phyloP scores from a whole-genome alignment of 2,888 invertebrate species.

The Molanna angustata region DNA sequence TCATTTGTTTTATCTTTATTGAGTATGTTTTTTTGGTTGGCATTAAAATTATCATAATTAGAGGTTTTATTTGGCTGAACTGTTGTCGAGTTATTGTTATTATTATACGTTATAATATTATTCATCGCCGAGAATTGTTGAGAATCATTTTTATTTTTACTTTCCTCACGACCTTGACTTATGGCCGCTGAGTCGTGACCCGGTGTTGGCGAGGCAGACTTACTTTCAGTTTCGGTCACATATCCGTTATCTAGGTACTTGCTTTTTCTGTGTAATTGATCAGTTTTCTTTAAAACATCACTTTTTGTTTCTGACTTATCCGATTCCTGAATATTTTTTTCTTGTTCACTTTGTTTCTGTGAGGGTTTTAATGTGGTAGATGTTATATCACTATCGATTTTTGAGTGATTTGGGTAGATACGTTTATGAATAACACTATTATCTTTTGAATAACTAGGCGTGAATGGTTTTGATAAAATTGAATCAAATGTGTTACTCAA shows the following conservation, averaged over 20 bases:
- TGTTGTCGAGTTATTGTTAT: too few relatives aligned
- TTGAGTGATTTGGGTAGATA: slow-evolving; percentile 9
- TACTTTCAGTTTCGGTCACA: slow-evolving; percentile 7
- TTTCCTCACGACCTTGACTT: slow-evolving; percentile 18
- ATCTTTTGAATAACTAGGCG: not conserved
- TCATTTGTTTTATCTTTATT: not conserved
- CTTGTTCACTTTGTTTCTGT: too few relatives aligned
- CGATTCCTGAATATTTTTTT: too few relatives aligned
- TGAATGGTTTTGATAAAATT: slow-evolving; percentile 15
- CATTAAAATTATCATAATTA: too few relatives aligned
- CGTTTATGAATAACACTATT: slow-evolving; percentile 7
- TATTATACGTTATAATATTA: too few relatives aligned
- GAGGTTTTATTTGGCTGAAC: too few relatives aligned
- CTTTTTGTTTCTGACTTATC: not conserved
- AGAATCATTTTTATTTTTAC: slow-evolving; percentile 8
- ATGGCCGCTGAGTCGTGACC: slow-evolving; percentile 14
- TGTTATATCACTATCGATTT: too few relatives aligned
- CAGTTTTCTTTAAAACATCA: not conserved
- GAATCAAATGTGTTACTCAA: slow-evolving; percentile 22
- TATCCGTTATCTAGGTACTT: slow-evolving; percentile 10
- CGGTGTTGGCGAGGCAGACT: slow-evolving; percentile 1
- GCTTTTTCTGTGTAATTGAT: slow-evolving; percentile 4
- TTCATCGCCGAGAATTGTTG: slow-evolving; percentile 1
- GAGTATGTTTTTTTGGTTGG: too few relatives aligned
- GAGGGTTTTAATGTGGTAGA: too few relatives aligned